Conservation (phyloP, 2,113 vertebrate species). For the Dipodomys stephensi region DNA sequence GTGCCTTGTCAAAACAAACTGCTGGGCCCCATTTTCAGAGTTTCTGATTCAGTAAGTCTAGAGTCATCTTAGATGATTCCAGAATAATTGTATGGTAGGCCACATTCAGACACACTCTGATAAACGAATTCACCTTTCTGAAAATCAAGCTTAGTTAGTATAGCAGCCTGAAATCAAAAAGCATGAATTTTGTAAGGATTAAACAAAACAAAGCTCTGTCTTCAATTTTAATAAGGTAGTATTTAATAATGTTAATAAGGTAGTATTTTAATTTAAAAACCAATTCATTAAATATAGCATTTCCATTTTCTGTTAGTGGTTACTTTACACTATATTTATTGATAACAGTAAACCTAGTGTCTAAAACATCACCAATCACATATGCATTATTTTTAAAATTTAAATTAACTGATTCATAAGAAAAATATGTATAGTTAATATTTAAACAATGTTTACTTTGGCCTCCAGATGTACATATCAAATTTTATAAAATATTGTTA, state of each 20-base stretch:
- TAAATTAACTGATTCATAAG: not conserved
- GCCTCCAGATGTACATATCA: not conserved
- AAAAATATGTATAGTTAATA: not conserved
- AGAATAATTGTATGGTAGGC: not conserved
- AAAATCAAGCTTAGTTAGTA: not conserved
- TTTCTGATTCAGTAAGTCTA: not conserved
- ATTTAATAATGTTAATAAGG: conserved; percentile 48
- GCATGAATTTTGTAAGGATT: not conserved
- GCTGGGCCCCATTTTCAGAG: not conserved
- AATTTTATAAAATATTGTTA: conserved; percentile 31
- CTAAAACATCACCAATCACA: not conserved
- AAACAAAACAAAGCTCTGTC: conserved; percentile 36
- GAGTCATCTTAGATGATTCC: not conserved
- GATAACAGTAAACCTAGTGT: not conserved
- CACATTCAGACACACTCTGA: not conserved
- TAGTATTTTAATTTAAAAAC: conserved; percentile 52
- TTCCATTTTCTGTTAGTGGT: not conserved
- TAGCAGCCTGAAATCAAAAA: not conserved
- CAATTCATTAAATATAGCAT: conserved; percentile 1
- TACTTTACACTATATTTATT: not conserved
- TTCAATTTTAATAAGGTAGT: not conserved
- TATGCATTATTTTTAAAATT: not conserved
- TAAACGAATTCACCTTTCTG: conserved; percentile 34
- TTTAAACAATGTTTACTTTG: conserved; percentile 33
- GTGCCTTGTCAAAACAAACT: not conserved